Conservation (phyloP, 1,140 invertebrate genomes). For the Mizuhopecten yessoensis region DNA sequence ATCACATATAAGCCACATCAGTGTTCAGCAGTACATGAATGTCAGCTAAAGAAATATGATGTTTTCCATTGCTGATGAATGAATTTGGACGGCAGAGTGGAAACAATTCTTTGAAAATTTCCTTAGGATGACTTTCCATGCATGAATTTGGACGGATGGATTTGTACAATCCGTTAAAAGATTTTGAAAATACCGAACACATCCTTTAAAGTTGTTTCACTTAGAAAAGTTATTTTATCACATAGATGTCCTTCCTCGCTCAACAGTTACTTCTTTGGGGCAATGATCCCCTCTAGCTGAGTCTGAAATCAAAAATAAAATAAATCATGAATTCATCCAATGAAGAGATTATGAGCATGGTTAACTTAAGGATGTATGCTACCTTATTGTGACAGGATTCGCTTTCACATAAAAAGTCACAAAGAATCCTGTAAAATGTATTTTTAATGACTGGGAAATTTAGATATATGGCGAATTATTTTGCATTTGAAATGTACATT, state of each 20-base stretch:
- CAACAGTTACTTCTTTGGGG: slow-evolving; percentile 44
- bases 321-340: background rate
- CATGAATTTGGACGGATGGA: background rate
- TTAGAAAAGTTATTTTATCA: background rate
- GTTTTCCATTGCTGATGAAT: slow-evolving; percentile 14
- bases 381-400: no score
- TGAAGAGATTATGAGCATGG: no score
- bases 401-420: no score
- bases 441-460: no score
- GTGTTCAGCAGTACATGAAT: slow-evolving; percentile 6
- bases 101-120: background rate
- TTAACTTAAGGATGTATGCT: no score
- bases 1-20: background rate
- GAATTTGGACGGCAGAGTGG: slow-evolving; percentile 42
- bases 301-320: slow-evolving; percentile 44
- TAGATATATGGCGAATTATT: no score
- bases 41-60: background rate
- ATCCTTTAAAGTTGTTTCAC: background rate
- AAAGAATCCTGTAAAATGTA: no score
- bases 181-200: slow-evolving; percentile 26
- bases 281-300: slow-evolving; percentile 47
- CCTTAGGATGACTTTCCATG: background rate
- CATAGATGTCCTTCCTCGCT: background rate
- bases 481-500: no score
- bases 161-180: background rate